Conservation (phyloP, 92 coral and sea anemone genomes). For the Muricea muricata region DNA sequence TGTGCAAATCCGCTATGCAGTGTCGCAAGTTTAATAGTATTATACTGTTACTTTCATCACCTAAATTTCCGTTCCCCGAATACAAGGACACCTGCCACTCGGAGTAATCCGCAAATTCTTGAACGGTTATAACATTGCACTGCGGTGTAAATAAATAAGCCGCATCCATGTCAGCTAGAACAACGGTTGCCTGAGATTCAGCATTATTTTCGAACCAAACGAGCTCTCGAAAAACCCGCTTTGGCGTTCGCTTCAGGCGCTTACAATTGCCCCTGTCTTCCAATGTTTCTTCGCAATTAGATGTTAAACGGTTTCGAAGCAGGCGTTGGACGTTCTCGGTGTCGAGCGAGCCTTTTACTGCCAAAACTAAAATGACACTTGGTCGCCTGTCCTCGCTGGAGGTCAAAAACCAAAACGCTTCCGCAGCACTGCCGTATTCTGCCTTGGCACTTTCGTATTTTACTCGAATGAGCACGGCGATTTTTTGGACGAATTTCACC, state of each 20-base stretch:
- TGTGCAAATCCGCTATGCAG: background rate
- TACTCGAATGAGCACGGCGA: background rate
- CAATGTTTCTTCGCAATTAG: background rate
- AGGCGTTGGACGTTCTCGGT: background rate
- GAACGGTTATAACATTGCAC: background rate
- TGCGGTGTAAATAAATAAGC: background rate
- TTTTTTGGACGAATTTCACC: slow-evolving; percentile 10
- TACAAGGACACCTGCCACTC: slow-evolving; percentile 23
- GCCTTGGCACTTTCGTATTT: slow-evolving; percentile 1
- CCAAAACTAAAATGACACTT: slow-evolving; percentile 11
- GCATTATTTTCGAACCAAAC: background rate
- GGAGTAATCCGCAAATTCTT: background rate
- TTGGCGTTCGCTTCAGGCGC: background rate
- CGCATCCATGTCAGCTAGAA: background rate
- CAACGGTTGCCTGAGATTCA: background rate
- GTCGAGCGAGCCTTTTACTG: slow-evolving; percentile 5
- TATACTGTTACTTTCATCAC: background rate
- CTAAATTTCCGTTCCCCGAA: background rate
- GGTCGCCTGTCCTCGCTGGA: background rate
- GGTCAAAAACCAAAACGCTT: slow-evolving; percentile 26
- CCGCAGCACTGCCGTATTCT: background rate
- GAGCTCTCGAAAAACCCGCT: slow-evolving; percentile 9
- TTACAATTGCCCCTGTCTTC: background rate
- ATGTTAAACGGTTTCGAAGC: slow-evolving; percentile 2
- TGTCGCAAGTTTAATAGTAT: slow-evolving; percentile 4